Percentiles rank a stretch among this genome's conserved stretches.
Conservation (phyloP, 2,888 invertebrate genomes). For the Euclidia mi region DNA sequence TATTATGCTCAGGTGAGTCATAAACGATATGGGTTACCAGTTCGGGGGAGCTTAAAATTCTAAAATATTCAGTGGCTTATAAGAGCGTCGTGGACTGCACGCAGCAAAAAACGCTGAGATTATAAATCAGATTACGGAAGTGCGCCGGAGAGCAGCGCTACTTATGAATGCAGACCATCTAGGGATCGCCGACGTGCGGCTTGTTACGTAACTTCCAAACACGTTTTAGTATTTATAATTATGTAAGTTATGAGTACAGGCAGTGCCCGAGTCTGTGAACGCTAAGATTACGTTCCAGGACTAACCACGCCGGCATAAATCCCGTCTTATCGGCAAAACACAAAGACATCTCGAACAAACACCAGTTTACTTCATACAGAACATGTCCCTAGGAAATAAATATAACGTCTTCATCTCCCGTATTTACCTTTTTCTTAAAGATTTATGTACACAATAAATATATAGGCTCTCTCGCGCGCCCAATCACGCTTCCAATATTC, state of each 20-base stretch:
- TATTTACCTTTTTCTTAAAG: conserved; percentile 78
- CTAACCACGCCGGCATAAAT: conserved; percentile 38
- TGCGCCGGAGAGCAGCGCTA: background rate
- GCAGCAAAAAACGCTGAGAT: background rate
- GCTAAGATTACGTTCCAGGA: conserved; percentile 34
- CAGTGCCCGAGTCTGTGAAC: conserved; percentile 22
- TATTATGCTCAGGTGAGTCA: conserved; percentile 18
- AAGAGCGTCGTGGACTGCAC: background rate
- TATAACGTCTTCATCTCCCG: conserved; percentile 57
- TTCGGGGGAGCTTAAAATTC: background rate
- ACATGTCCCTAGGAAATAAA: conserved; percentile 61
- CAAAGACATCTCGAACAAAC: conserved; percentile 37
- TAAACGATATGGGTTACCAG: too few species aligned
- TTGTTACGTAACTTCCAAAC: background rate
- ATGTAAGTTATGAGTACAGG: conserved; percentile 12
- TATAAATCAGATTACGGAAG: conserved; percentile 1
- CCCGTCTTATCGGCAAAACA: conserved; percentile 38
- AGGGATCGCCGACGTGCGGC: conserved; percentile 2
- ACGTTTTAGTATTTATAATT: conserved; percentile 17
- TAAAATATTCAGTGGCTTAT: background rate
- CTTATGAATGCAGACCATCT: conserved; percentile 6
- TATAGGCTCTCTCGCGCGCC: conserved; percentile 69
- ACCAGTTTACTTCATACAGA: conserved; percentile 52
- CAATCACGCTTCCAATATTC: conserved; percentile 80
- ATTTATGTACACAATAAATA: conserved; percentile 84